Conservation (phyloP, 2,113 vertebrate species). For the Chaetops frenatus region DNA sequence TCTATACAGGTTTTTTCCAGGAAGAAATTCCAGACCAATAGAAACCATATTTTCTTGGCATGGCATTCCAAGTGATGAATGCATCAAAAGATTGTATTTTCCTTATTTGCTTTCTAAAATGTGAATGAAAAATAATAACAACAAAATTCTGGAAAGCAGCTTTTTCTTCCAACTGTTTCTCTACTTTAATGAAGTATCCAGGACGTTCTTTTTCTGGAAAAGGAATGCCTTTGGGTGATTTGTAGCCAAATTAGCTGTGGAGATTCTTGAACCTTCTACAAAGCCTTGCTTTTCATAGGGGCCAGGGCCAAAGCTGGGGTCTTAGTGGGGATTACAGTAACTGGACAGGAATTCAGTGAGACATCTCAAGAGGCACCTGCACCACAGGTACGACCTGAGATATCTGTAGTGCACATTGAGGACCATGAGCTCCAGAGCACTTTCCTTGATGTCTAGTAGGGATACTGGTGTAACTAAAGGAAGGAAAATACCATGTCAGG, state of each 20-base stretch:
- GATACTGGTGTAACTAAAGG: neutral
- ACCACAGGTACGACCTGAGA: neutral
- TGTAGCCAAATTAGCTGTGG: neutral
- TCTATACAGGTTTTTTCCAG: neutral
- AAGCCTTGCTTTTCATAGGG: neutral
- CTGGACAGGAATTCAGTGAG: neutral
- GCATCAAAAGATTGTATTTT: neutral
- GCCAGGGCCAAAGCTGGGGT: neutral
- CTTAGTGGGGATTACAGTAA: neutral
- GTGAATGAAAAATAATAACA: neutral
- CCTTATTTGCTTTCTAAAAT: neutral
- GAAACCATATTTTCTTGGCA: neutral
- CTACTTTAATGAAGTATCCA: neutral
- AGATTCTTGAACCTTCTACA: neutral
- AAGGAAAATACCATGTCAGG: neutral
- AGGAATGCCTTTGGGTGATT: neutral
- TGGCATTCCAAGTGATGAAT: neutral
- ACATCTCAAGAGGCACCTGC: neutral
- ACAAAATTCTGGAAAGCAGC: neutral
- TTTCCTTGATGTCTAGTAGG: neutral
- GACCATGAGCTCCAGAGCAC: neutral
- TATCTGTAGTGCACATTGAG: neutral
- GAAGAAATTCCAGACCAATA: neutral
- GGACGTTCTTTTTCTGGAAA: neutral
- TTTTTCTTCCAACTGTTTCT: rapidly evolving